Base-by-base conservation (phyloP, 2,888 invertebrate species). In the Troides oblongomaculatus region DNA sequence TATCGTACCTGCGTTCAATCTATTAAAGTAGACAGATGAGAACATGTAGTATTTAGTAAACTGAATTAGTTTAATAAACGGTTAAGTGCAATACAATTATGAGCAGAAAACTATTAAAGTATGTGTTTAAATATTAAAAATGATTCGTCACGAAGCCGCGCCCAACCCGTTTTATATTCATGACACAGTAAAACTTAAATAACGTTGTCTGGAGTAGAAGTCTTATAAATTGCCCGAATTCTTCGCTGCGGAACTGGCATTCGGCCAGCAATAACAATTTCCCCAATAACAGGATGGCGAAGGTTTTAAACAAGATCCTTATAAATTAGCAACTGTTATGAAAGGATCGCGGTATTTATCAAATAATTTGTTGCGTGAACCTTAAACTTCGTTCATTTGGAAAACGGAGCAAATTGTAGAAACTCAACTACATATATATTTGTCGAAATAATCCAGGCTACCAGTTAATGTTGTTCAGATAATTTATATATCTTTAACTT, bases 211-310 rank as follows among this genome's bases (percentile, higher is more conserved):
- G 70, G 71, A 75, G 72, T 72, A 73, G 74, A 74, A 75, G 72
- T 72, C 68, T 71, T 75, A 79, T 81, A 80, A 80, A 80, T 80
- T 73, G 73, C 68, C 64, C 57, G 66, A 71, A 67, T 64, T 68
- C 59, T 66, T 64, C 59, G 58, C 66, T 62, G 62, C 72, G 71
- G 74, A 72, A 71, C 75, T 78, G 78, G 77, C 75, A 66, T 23
- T 46, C 61, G 68, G 75, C 79, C 78, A 78, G 72, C 67, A 68
- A 70, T 69, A 65, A 69, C 69, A 66, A 66, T 70, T 70, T 70
- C 12, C 66, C 50, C 70, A 62, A 70, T 70, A 65, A 64, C 69
- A 60, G 64, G 56, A 69, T 53, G 60, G 60, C 14, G 43, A 64
- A 61, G n/a, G 23, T 60, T 69, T 69, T 56, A 64, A 68, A 61